These are phyloP conservation scores for Mystacornis crossleyi DNA, from an alignment of 2,113 vertebrate genomes.

Conservation along the genomic window DNA sequence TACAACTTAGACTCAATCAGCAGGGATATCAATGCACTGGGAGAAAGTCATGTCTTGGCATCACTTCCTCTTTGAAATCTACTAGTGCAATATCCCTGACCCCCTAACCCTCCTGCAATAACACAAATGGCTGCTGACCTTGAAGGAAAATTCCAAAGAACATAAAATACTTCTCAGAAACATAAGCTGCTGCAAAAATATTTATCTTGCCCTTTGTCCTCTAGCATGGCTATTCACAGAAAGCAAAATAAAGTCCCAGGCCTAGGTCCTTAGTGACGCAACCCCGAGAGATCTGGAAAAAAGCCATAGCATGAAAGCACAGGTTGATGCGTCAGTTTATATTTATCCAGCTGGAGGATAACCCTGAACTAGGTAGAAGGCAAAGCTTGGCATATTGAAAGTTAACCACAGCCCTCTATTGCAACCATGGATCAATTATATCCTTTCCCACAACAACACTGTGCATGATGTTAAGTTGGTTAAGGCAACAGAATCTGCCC, in stretches of 20 bases:
- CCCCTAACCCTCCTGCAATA: background rate
- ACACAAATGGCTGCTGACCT: background rate
- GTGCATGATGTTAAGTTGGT: background rate
- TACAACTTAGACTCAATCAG: background rate
- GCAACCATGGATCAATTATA: background rate
- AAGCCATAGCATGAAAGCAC: background rate
- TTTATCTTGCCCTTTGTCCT: background rate
- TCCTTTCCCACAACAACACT: background rate
- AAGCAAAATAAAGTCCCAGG: background rate
- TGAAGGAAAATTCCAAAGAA: background rate
- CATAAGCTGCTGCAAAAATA: background rate
- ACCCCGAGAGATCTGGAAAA: background rate
- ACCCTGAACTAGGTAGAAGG: background rate
- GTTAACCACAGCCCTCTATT: background rate
- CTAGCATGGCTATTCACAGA: background rate
- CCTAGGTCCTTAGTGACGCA: no score
- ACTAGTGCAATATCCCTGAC: background rate
- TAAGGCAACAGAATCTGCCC: background rate
- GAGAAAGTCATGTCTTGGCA: background rate
- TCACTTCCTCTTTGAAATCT: rapidly evolving
- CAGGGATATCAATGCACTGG: background rate
- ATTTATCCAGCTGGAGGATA: background rate
- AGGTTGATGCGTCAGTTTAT: background rate
- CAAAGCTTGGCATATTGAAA: background rate
- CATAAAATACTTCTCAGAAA: background rate